Evolutionary conservation across 2,888 invertebrate genomes (phyloP).

Genomic region (Orthosia gracilis): DNA sequence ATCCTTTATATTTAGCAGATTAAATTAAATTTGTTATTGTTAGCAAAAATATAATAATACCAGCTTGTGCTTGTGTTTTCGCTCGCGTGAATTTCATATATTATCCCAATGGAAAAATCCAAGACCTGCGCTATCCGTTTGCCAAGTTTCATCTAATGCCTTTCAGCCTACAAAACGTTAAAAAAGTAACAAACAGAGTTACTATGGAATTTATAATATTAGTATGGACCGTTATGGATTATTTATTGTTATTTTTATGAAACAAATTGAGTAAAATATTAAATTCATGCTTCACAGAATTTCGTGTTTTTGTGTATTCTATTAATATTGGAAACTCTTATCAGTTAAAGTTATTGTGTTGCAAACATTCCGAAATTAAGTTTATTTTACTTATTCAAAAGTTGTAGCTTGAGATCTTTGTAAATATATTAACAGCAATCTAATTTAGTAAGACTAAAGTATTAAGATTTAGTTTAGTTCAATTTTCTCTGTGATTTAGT

Average conservation of each 20-base stretch:
- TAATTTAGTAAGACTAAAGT: constrained; percentile 37
- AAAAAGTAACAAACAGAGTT: too few species aligned
- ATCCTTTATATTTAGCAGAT: not conserved
- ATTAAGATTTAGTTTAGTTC: constrained; percentile 13
- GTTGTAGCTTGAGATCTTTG: not conserved
- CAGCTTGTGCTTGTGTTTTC: not conserved
- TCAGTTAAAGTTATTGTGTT: not conserved
- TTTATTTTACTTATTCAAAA: constrained; percentile 7
- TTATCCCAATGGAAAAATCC: too few species aligned
- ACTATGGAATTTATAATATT: not conserved
- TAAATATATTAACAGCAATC: constrained; percentile 25
- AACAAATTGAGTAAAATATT: not conserved
- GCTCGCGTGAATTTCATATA: too few species aligned
- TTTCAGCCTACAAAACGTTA: not conserved
- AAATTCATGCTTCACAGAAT: not conserved
- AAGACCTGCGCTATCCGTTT: not conserved
- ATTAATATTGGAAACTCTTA: not conserved
- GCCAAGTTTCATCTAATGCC: not conserved
- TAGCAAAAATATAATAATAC: too few species aligned
- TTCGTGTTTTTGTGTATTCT: not conserved
- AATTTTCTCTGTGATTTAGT: constrained; percentile 9
- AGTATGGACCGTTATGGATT: not conserved
- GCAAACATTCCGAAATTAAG: constrained; percentile 2
- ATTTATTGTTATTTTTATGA: not conserved
- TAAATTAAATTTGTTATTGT: not conserved